Base-by-base conservation (phyloP, 1,140 invertebrate genomes). In the Pseudomyrmex flavicornis region DNA sequence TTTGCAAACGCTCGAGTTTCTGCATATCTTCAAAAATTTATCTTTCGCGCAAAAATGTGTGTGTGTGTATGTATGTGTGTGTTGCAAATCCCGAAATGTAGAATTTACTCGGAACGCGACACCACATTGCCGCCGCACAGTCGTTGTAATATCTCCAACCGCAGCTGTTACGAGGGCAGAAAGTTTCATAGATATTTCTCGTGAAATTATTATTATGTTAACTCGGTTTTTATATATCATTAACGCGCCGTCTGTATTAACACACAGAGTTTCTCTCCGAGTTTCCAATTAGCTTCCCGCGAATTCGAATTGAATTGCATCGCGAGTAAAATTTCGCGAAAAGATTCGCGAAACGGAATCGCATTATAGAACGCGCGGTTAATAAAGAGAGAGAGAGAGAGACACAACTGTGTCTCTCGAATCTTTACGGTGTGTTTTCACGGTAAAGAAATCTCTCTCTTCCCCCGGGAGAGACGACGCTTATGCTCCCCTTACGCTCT, bases 141-240 rank as follows among this genome's bases (percentile, higher is more conserved):
- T 8, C 26, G 26, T 13, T 20, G 20, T 15, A 52, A 17, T 20
- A 54, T 35, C 52, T 65, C 48, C 35, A 66, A 35, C 35, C 35
- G 35, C 61, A 5, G 48, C 35, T 12, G 46, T 8, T 63, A 52
- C 35, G 58, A 20, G 35, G 48, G 15, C 22, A 12, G 9, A 10
- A 8, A 22, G 46, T 35, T 52, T 50, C 35, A 2, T 26, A n/a
- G 26, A 10, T 48, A 20, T 15, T 65, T 13, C 13, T 66, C 7
- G 20, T 35, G 74, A 4, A 76, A 65, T 66, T 76, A 44, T 66
- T 76, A 44, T 65, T 66, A 66, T 65, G 74, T 76, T 65, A 76
- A 76, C 22, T 66, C n/a, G 52, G 22, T 76, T 73, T 35, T 69
- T 35, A 35, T 26, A 22, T 22, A 26, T 26, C 26, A 26, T 26